phyloP scores from a whole-genome alignment of 2,113 vertebrate genomes.

The Leptocoma aspasia region DNA sequence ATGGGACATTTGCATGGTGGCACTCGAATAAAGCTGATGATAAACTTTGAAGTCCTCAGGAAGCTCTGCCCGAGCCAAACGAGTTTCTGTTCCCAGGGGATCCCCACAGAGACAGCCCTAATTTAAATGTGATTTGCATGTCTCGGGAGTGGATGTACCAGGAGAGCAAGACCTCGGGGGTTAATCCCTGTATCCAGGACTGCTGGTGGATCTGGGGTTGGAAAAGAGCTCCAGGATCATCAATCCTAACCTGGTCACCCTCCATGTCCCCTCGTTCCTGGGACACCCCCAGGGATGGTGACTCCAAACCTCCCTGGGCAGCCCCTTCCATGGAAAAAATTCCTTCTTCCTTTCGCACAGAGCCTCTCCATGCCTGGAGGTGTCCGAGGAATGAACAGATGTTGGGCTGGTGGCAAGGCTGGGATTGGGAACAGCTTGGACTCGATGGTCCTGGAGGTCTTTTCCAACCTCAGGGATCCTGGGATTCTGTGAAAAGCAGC shows the following conservation, averaged over 20 bases:
- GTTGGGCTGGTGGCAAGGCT: rapidly evolving
- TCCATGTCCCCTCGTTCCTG: rapidly evolving
- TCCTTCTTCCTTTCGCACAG: neutral
- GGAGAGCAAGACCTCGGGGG: neutral
- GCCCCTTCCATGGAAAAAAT: neutral
- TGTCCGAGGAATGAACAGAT: rapidly evolving
- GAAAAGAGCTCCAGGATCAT: neutral
- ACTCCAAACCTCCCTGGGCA: neutral
- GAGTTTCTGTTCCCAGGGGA: slow-evolving; percentile 29
- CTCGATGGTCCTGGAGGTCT: neutral
- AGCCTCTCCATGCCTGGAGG: neutral
- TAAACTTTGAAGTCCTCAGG: slow-evolving; percentile 40
- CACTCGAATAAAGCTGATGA: neutral
- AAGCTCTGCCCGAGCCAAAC: neutral
- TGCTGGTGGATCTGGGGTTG: neutral
- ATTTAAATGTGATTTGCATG: slow-evolving; percentile 20
- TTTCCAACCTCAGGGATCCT: neutral
- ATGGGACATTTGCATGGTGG: neutral
- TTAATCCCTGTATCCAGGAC: neutral
- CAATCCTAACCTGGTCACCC: neutral
- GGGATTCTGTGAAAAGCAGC: neutral
- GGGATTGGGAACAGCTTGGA: neutral
- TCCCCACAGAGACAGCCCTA: neutral
- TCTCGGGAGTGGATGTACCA: neutral
- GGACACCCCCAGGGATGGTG: neutral